These are phyloP conservation scores for Zele albiditarsus DNA, from an alignment of 2,888 invertebrate species.

Conservation along the genomic window DNA sequence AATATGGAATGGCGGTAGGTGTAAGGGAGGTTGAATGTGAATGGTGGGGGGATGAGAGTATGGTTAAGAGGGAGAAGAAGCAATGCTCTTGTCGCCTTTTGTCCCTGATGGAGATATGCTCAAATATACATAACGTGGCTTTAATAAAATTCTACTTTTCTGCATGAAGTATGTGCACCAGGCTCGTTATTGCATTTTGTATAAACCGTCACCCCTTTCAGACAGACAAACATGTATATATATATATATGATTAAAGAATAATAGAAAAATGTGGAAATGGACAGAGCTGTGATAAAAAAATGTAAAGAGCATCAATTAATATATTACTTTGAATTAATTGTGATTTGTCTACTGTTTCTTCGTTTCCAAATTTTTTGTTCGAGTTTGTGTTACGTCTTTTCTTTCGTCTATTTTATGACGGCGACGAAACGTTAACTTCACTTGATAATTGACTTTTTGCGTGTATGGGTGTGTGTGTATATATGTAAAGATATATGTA, in stretches of 20 bases:
- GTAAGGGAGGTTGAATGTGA: not conserved
- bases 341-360: constrained; percentile 1
- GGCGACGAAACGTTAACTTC: not conserved
- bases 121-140: constrained; percentile 40
- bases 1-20: not conserved
- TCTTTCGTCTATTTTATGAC: not conserved
- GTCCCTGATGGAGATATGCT: constrained; percentile 35
- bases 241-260: not conserved
- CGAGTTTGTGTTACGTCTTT: not conserved
- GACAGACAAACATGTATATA: not conserved
- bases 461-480: not conserved
- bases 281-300: not conserved
- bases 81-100: constrained; percentile 46
- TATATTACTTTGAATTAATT: constrained; percentile 6
- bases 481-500: no score
- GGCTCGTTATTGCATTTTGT: constrained; percentile 51
- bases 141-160: constrained; percentile 53
- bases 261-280: not conserved
- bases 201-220: constrained; percentile 45
- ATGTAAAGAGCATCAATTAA: constrained; percentile 37
- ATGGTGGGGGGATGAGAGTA: constrained; percentile 22
- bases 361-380: constrained; percentile 1
- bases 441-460: not conserved
- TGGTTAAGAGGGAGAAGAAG: constrained; percentile 41
- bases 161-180: constrained; percentile 44